These are phyloP conservation scores for Auanema freiburgensis DNA, from an alignment of 2,888 invertebrate species.

Conservation along the genomic window DNA sequence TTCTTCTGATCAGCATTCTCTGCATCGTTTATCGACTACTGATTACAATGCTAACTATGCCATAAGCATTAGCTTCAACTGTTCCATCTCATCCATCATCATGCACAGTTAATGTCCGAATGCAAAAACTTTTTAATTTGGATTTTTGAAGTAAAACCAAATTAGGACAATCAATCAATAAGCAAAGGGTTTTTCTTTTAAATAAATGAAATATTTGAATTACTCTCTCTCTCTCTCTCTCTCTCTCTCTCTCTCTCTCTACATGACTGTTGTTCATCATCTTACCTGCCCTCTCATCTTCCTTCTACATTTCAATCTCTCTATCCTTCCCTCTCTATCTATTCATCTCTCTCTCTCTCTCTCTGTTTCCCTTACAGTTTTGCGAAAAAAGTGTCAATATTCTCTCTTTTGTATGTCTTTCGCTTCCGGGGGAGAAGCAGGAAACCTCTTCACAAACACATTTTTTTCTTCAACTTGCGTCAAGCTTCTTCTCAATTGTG, in stretches of 20 bases:
- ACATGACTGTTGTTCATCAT: not conserved
- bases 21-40: no score
- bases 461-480: no score
- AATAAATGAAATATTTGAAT: slow-evolving; percentile 17
- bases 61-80: not conserved
- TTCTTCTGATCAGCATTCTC: no score
- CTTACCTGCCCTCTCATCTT: slow-evolving; percentile 7
- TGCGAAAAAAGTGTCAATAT: slow-evolving; percentile 1
- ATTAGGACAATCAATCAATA: no score
- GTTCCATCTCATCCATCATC: slow-evolving; percentile 7
- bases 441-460: slow-evolving; percentile 1
- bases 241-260: slow-evolving; percentile 3
- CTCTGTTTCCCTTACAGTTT: not conserved
- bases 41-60: no score
- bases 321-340: not conserved
- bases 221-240: slow-evolving; percentile 14
- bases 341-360: no score
- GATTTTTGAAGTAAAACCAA: no score
- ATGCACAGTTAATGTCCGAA: no score
- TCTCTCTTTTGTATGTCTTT: slow-evolving; percentile 7
- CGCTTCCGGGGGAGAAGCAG: slow-evolving; percentile 2
- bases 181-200: not conserved
- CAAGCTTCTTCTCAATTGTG: no score
- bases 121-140: no score
- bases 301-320: not conserved